phyloP scores from a whole-genome alignment of 2,888 invertebrate species.

The Cerceris rybyensis region DNA sequence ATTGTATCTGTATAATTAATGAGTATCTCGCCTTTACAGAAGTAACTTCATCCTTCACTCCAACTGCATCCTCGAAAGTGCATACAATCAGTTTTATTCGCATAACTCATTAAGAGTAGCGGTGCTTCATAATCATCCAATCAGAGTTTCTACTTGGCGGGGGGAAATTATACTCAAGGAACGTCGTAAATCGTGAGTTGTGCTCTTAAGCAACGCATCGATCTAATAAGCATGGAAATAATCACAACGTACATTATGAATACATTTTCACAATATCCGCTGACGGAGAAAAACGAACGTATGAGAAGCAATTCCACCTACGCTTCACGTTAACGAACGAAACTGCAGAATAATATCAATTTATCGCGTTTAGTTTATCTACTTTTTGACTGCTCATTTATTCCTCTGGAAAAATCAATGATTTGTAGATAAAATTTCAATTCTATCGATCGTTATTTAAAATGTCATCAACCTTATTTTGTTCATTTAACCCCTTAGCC shows the following conservation, averaged over 20 bases:
- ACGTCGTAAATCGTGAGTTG: conserved; percentile 13
- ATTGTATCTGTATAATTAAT: no score
- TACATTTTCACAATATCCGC: conserved; percentile 56
- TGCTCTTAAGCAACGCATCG: conserved; percentile 15
- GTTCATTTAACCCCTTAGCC: no score
- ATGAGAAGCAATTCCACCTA: conserved; percentile 66
- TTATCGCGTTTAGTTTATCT: conserved; percentile 68
- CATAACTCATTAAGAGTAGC: background rate
- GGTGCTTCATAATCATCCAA: no score
- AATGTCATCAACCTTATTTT: no score
- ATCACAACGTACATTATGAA: conserved; percentile 48
- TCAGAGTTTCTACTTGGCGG: background rate
- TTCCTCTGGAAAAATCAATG: background rate
- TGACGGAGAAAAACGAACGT: conserved; percentile 39
- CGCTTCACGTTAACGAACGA: conserved; percentile 63
- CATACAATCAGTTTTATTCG: background rate
- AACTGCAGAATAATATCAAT: conserved; percentile 66
- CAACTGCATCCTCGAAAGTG: no score
- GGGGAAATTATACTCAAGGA: conserved; percentile 17
- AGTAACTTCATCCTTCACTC: no score
- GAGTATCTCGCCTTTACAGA: no score
- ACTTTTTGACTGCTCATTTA: conserved; percentile 10
- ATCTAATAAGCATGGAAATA: conserved; percentile 35
- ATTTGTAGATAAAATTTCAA: no score
- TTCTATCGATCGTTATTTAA: no score